These are phyloP conservation scores for Watsonalla cultraria DNA, from an alignment of 2,888 invertebrate species.

Conservation along the genomic window DNA sequence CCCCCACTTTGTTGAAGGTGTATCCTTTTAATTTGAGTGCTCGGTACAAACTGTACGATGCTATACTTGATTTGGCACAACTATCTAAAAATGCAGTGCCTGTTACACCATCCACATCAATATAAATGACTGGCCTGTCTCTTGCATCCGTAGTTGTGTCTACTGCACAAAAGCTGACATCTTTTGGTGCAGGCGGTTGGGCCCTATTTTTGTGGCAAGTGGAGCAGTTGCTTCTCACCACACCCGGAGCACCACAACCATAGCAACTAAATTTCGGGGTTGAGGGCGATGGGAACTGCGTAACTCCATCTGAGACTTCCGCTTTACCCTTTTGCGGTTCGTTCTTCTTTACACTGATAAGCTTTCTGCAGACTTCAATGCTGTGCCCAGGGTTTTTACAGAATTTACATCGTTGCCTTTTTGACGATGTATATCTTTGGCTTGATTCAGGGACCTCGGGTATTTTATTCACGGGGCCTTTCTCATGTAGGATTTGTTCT, in stretches of 20 bases:
- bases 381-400: no score
- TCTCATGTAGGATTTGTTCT: no score
- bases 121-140: constrained; percentile 5
- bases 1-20: constrained; percentile 1
- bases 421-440: no score
- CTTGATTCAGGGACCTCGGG: no score
- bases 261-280: constrained; percentile 13
- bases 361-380: no score
- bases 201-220: constrained; percentile 4
- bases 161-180: constrained; percentile 3
- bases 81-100: constrained; percentile 11
- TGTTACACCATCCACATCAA: background rate
- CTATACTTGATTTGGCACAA: constrained; percentile 8
- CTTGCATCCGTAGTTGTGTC: constrained; percentile 5
- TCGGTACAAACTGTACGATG: constrained; percentile 4
- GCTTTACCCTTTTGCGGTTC: no score
- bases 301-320: no score
- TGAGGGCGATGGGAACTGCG: no score
- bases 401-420: no score
- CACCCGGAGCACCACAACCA: constrained; percentile 13
- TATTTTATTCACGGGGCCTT: no score
- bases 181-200: background rate
- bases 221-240: constrained; percentile 10
- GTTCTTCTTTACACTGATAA: no score
- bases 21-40: background rate